phyloP scores from a whole-genome alignment of 1,140 invertebrate genomes.

The Potamilus streckersoni region DNA sequence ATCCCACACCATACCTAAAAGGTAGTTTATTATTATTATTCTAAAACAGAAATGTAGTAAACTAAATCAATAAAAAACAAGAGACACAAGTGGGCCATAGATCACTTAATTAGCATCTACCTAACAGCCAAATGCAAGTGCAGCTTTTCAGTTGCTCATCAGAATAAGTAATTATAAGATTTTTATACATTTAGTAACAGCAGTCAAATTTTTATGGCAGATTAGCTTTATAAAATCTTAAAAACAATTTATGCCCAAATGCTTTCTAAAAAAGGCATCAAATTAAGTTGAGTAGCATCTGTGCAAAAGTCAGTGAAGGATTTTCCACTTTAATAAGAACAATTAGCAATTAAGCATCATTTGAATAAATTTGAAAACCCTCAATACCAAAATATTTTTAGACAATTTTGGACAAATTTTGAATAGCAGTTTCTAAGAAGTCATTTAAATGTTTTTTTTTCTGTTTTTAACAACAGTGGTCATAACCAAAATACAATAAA shows the following conservation, averaged over 20 bases:
- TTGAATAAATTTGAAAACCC: no score
- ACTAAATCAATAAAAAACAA: not conserved
- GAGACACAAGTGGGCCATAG: no score
- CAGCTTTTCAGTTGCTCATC: not conserved
- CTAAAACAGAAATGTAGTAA: not conserved
- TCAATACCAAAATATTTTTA: no score
- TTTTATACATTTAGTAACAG: no score
- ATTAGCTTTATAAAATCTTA: no score
- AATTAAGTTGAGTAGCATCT: not conserved
- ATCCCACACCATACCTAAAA: constrained; percentile 51
- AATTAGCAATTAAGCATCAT: not conserved
- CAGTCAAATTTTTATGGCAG: no score
- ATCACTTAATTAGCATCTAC: not conserved
- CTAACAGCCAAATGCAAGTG: not conserved
- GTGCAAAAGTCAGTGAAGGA: not conserved
- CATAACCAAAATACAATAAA: no score
- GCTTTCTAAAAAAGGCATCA: not conserved
- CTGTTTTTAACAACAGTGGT: no score
- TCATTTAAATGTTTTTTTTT: no score
- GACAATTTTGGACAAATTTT: no score
- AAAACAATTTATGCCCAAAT: no score
- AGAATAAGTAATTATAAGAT: not conserved
- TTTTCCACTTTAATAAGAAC: not conserved
- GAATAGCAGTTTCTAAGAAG: no score
- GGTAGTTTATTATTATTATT: not conserved